phyloP scores from a whole-genome alignment of 2,888 invertebrate species.

The Drosophila nigricruria region DNA sequence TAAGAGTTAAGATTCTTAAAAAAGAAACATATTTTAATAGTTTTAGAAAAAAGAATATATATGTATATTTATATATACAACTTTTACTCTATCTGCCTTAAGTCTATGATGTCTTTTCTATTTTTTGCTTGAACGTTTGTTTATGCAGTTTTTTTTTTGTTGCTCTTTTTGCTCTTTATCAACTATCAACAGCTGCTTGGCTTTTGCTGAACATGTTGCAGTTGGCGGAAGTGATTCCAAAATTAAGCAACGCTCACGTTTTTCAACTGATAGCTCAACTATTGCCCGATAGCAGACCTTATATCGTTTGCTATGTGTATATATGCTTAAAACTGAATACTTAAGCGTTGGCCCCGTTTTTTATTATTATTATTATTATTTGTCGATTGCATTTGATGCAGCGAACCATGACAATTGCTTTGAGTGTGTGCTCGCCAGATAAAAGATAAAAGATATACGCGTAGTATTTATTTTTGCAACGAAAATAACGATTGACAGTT shows the following conservation, averaged over 20 bases:
- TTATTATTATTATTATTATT: background rate
- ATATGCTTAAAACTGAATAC: background rate
- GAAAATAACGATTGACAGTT: slow-evolving; percentile 64
- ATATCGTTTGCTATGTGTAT: slow-evolving; percentile 4
- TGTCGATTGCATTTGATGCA: slow-evolving; percentile 37
- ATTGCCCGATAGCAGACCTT: slow-evolving; percentile 30
- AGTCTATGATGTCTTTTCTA: background rate
- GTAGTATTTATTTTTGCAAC: slow-evolving; percentile 61
- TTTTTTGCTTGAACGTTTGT: background rate
- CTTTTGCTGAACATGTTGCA: slow-evolving; percentile 19
- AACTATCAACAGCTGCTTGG: slow-evolving; percentile 28
- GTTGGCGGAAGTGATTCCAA: slow-evolving; percentile 41
- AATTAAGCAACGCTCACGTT: slow-evolving; percentile 39
- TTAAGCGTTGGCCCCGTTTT: slow-evolving; percentile 10
- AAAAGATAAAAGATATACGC: slow-evolving; percentile 44
- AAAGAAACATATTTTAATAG: too few species aligned
- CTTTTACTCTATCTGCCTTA: too few species aligned
- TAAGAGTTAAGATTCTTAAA: too few species aligned
- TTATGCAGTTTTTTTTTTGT: background rate
- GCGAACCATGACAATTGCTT: slow-evolving; percentile 32
- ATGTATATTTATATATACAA: too few species aligned
- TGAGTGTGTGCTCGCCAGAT: slow-evolving; percentile 18
- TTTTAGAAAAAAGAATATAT: too few species aligned
- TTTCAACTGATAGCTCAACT: slow-evolving; percentile 35
- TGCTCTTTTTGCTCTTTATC: slow-evolving; percentile 10